phyloP scores from a whole-genome alignment of 2,888 invertebrate genomes.

The Yponomeuta malinellus region DNA sequence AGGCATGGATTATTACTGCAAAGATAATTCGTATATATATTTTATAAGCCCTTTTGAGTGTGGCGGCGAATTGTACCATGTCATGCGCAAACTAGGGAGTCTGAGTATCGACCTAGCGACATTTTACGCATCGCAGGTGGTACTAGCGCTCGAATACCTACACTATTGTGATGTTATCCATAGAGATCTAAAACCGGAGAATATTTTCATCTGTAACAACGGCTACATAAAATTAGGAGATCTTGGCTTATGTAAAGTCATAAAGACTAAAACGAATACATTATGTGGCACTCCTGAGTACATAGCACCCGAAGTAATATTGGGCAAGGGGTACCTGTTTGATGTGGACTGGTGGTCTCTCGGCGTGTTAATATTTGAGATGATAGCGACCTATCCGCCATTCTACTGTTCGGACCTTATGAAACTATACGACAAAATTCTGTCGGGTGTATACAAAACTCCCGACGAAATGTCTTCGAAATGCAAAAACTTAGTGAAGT shows the following conservation, averaged over 20 bases:
- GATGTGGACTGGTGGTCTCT: conserved; percentile 98
- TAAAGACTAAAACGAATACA: conserved; percentile 87
- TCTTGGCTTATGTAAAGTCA: conserved; percentile 92
- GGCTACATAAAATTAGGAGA: conserved; percentile 91
- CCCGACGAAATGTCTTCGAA: conserved; percentile 86
- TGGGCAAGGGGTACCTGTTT: conserved; percentile 91
- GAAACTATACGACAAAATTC: conserved; percentile 94
- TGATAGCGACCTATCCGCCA: conserved; percentile 92
- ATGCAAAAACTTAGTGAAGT: conserved; percentile 86
- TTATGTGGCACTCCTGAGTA: conserved; percentile 98
- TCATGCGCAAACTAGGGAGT: conserved; percentile 74
- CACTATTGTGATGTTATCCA: conserved; percentile 90
- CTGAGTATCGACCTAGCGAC: conserved; percentile 84
- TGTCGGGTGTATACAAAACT: conserved; percentile 88
- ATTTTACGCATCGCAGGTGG: conserved; percentile 93
- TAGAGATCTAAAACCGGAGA: conserved; percentile 93
- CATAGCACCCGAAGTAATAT: conserved; percentile 92
- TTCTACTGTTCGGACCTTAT: conserved; percentile 92
- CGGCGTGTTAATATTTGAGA: conserved; percentile 90
- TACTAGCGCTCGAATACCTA: conserved; percentile 91
- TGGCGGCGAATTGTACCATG: conserved; percentile 89
- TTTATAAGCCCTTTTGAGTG: conserved; percentile 86
- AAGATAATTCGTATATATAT: conserved; percentile 89
- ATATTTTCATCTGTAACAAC: conserved; percentile 82
- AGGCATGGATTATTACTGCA: conserved; percentile 84